phyloP scores from a whole-genome alignment of 2,797 vertebrate genomes.

The Sarcophilus harrisii region DNA sequence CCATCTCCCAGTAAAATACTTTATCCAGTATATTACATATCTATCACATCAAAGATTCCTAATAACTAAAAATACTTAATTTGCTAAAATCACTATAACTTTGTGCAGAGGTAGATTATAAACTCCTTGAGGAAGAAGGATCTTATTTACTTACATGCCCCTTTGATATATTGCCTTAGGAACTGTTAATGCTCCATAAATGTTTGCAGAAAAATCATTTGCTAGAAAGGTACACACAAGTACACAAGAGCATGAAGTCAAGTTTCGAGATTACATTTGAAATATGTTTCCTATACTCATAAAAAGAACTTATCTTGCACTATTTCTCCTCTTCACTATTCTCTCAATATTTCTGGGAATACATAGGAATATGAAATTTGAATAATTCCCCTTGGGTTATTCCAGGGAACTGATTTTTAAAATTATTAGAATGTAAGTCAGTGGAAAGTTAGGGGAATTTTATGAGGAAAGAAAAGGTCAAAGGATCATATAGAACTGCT shows the following conservation, averaged over 20 bases:
- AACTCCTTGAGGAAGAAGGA: neutral
- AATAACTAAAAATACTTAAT: slow-evolving; percentile 25
- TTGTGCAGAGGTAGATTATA: slow-evolving; percentile 23
- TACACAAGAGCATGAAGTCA: slow-evolving; percentile 50
- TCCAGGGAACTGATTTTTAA: slow-evolving; percentile 61
- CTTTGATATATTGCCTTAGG: neutral
- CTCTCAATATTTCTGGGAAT: slow-evolving; percentile 56
- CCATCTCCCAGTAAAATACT: neutral
- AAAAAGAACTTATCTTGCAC: slow-evolving; percentile 51
- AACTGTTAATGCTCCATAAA: neutral
- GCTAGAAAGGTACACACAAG: slow-evolving; percentile 46
- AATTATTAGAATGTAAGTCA: slow-evolving; percentile 48
- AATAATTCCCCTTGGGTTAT: slow-evolving; percentile 67
- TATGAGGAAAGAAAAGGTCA: slow-evolving; percentile 41
- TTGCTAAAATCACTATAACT: slow-evolving; percentile 49
- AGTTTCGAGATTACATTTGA: neutral
- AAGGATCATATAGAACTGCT: slow-evolving; percentile 36
- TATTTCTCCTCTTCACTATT: slow-evolving; percentile 43
- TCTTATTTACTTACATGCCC: neutral
- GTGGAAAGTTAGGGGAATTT: slow-evolving; percentile 59
- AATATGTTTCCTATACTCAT: slow-evolving; percentile 47
- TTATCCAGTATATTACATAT: neutral
- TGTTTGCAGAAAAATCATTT: slow-evolving; percentile 56
- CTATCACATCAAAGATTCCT: slow-evolving; percentile 26
- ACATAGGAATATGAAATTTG: slow-evolving; percentile 54